These are phyloP conservation scores for Helostoma temminkii DNA, from an alignment of 2,797 vertebrate species.

Conservation along the genomic window DNA sequence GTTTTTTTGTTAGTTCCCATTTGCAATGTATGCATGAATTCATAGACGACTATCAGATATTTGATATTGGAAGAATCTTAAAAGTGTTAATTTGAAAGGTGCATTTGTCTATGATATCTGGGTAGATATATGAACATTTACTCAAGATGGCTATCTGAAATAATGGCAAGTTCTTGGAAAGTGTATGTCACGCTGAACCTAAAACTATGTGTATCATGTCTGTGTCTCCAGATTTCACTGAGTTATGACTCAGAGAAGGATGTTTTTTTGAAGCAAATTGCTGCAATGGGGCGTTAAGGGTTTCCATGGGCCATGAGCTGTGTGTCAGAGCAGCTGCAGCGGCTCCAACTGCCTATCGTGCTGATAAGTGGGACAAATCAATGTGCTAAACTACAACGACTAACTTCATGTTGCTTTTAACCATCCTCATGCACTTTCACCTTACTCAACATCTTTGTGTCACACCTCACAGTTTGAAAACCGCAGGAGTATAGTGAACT, in stretches of 20 bases:
- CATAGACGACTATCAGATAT: too few species aligned
- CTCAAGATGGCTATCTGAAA: not conserved
- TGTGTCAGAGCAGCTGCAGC: constrained; percentile 3
- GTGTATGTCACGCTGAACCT: not conserved
- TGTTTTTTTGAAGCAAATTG: constrained; percentile 2
- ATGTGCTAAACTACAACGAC: not conserved
- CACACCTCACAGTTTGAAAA: not conserved
- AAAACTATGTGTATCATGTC: constrained; percentile 9
- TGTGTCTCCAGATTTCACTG: constrained; percentile 1
- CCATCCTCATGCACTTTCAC: not conserved
- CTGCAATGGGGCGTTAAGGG: not conserved
- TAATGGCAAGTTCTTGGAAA: constrained; percentile 4
- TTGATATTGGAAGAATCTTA: not conserved
- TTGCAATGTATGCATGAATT: not conserved
- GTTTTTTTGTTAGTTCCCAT: too few species aligned
- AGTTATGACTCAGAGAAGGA: not conserved
- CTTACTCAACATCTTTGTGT: not conserved
- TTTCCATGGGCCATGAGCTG: not conserved
- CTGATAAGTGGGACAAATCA: not conserved
- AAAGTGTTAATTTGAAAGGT: not conserved
- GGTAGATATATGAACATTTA: not conserved
- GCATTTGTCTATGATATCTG: not conserved
- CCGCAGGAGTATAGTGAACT: not conserved
- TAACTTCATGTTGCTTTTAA: not conserved
- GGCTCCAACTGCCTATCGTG: constrained; percentile 5